Percentiles rank a stretch among this genome's conserved stretches.
Evolutionary conservation across 2,797 vertebrate species (phyloP).

Genomic region (Rhinatrema bivittatum): DNA sequence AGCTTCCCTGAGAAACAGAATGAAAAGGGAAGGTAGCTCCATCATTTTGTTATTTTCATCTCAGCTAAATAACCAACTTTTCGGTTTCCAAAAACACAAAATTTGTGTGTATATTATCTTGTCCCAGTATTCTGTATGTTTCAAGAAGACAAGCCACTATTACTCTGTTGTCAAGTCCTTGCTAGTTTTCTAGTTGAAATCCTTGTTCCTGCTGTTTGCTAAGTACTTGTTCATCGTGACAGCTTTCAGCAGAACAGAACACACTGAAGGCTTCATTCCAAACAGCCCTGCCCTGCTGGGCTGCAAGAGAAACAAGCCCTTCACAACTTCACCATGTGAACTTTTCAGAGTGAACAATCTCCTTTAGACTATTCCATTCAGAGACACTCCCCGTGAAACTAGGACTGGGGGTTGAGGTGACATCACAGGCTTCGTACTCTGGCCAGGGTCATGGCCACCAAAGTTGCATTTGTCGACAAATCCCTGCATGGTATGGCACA

Average conservation of each 20-base stretch:
- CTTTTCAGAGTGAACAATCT: constrained; percentile 86
- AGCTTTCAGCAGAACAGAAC: constrained; percentile 93
- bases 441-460: constrained; percentile 63
- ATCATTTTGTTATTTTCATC: too few relatives aligned
- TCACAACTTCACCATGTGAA: constrained; percentile 96
- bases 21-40: too few relatives aligned
- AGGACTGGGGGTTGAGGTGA: constrained; percentile 57
- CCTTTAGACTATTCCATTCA: constrained; percentile 85
- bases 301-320: constrained; percentile 83
- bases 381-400: constrained; percentile 76
- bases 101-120: too few relatives aligned
- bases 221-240: constrained; percentile 96
- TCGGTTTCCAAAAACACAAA: too few relatives aligned
- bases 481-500: constrained; percentile 41
- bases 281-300: constrained; percentile 93
- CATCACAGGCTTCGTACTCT: constrained; percentile 57
- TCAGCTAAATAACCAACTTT: too few relatives aligned
- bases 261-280: constrained; percentile 92
- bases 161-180: constrained; percentile 85
- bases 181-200: constrained; percentile 97
- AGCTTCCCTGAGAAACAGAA: too few relatives aligned
- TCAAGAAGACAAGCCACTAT: constrained; percentile 75
- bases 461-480: constrained; percentile 51
- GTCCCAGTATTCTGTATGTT: constrained; percentile 72
- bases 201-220: constrained; percentile 98